Conservation (phyloP, 2,113 vertebrate species). For the Pelecanus crispus region DNA sequence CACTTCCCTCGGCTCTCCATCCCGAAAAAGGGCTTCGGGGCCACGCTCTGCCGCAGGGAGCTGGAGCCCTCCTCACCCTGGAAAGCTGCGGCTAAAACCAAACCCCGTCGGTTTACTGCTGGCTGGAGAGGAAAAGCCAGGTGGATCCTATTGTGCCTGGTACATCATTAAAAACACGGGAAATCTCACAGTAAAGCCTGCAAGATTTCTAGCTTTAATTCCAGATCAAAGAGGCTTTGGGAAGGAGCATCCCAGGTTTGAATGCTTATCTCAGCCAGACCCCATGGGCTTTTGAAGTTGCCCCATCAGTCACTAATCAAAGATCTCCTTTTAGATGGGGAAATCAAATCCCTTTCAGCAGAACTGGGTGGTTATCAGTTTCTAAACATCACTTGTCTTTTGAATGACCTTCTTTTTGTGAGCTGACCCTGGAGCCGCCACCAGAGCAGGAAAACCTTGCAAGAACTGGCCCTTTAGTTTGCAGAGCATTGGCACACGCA, state of each 20-base stretch:
- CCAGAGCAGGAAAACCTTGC: background rate
- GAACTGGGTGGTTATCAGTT: slow-evolving; percentile 37
- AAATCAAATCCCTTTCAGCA: slow-evolving; percentile 53
- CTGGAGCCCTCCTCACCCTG: background rate
- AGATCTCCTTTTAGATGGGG: slow-evolving; percentile 56
- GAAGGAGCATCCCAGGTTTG: slow-evolving; percentile 43
- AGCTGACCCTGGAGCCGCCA: background rate
- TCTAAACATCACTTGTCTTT: slow-evolving; percentile 48
- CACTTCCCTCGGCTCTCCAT: fast-evolving
- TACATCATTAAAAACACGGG: background rate
- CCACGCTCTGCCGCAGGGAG: fast-evolving
- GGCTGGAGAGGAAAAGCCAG: slow-evolving; percentile 2
- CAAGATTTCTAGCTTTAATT: slow-evolving; percentile 32
- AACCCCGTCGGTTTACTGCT: background rate
- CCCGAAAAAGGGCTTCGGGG: background rate
- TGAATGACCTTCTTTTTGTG: slow-evolving; percentile 27
- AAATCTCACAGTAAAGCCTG: slow-evolving; percentile 22
- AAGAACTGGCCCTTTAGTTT: background rate
- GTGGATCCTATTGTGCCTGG: slow-evolving; percentile 27
- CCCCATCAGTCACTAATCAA: slow-evolving; percentile 59
- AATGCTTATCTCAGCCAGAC: slow-evolving; percentile 58
- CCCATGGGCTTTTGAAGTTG: slow-evolving; percentile 48
- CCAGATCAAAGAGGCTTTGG: slow-evolving; percentile 60
- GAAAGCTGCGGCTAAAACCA: background rate
- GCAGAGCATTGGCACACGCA: background rate